Conservation (phyloP, 2,888 invertebrate species). For the Cosmopolites sordidus region DNA sequence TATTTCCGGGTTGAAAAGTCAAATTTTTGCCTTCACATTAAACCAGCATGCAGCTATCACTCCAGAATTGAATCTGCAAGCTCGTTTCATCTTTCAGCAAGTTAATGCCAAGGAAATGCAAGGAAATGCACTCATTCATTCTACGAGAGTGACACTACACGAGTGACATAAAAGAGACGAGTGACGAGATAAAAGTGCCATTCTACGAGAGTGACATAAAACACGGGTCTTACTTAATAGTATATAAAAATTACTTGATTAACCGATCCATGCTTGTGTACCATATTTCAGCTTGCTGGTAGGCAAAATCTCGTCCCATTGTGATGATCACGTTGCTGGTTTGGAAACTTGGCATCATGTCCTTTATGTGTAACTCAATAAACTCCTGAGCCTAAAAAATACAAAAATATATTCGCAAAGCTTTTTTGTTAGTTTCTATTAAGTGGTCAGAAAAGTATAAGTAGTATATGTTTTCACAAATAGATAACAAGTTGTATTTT, state of each 20-base stretch:
- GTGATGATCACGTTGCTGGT: conserved; percentile 60
- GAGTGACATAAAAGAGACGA: too few species aligned
- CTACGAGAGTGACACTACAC: background rate
- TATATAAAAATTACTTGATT: conserved; percentile 39
- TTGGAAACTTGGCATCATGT: conserved; percentile 36
- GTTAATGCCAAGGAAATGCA: too few species aligned
- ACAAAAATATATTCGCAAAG: background rate
- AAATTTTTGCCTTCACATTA: too few species aligned
- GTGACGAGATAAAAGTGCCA: too few species aligned
- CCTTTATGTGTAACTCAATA: background rate
- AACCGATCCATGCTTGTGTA: conserved; percentile 59
- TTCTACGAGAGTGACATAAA: too few species aligned
- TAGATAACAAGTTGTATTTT: too few species aligned
- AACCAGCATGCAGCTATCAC: background rate
- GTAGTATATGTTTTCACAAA: background rate
- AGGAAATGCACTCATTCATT: too few species aligned
- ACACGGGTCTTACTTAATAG: too few species aligned
- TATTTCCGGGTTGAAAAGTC: too few species aligned
- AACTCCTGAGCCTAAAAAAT: conserved; percentile 6
- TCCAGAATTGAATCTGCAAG: background rate
- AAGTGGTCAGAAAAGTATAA: background rate
- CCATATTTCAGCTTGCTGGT: conserved; percentile 56
- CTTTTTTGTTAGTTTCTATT: background rate
- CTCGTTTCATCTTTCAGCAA: too few species aligned
- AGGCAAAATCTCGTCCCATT: conserved; percentile 66